A percentile compares a stretch with the other conserved stretches of the same genome.
Evolutionary conservation across 2,797 vertebrate species (phyloP).

Genomic region (Pipistrellus nathusii): DNA sequence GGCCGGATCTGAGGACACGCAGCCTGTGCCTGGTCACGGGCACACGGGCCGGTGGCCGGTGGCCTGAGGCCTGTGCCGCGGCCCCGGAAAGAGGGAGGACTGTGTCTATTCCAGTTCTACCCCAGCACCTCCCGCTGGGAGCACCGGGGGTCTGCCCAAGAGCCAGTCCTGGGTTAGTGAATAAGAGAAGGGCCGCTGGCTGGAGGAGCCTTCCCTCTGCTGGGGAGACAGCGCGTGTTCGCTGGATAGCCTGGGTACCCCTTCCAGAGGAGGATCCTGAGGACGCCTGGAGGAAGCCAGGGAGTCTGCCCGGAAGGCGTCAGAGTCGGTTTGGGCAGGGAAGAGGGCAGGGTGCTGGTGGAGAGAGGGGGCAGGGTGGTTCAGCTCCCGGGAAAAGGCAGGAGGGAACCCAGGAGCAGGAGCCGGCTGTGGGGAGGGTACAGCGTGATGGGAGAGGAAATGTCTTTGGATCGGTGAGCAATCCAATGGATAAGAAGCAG

Average conservation of each 20-base stretch:
- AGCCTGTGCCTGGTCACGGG: neutral
- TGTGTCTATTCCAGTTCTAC: neutral
- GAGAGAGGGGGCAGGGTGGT: neutral
- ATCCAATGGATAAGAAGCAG: neutral
- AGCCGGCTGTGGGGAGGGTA: neutral
- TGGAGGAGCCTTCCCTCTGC: slow-evolving; percentile 23
- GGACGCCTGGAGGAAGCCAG: neutral
- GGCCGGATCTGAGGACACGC: neutral
- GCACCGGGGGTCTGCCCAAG: neutral
- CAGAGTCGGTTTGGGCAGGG: neutral
- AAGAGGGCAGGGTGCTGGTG: neutral
- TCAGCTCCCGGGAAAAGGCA: neutral
- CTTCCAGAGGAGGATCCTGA: neutral
- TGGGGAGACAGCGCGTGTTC: neutral
- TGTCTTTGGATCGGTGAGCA: neutral
- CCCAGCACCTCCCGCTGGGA: neutral
- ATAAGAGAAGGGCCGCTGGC: neutral
- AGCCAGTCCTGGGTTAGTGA: neutral
- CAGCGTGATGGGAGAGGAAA: neutral
- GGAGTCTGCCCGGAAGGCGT: neutral
- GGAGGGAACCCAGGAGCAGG: too few relatives aligned
- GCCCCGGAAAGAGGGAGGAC: neutral
- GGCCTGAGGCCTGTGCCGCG: too few relatives aligned
- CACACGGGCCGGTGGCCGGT: neutral
- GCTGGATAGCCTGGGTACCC: neutral